Evolutionary conservation across 2,888 invertebrate species (phyloP), one percentile per base, ranked within the genome.

Genomic region (Apotomis turbidana): DNA sequence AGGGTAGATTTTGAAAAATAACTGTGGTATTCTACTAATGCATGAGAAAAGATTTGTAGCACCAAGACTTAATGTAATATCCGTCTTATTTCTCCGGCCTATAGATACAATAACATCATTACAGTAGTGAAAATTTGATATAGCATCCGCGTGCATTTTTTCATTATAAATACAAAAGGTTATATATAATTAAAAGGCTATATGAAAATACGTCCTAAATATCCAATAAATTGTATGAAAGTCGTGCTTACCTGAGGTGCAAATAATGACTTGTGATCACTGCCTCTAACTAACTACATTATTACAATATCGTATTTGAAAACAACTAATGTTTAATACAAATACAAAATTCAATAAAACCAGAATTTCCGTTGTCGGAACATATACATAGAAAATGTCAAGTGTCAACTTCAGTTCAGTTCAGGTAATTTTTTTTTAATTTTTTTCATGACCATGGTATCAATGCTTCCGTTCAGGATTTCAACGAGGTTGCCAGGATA

Each of bases 211-310:
- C 5, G 10, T 44, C 3, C 6, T 49, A 58, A 51, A 67, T 49
- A 38, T 46, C 0, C 1, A 6, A n/a, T 13, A 57, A 57, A 57
- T 13, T 71, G 61, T 57, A 57, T 71, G 51, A 15, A 62, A 44
- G 51, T 44, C 36, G 5, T 12, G 57, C 71, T 71, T 57, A 71
- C 71, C 67, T 67, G 44, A 6, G 9, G 51, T 62, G 61, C 27
- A 62, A 71, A 57, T 36, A 51, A 52, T 15, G 10, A 62, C 41
- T 13, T 46, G 41, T 27, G n/a, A 10, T 62, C 61, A 71, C 67
- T 62, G 67, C 2, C 6, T 41, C 57, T 27, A 38, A 51, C 15
- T 62, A 62, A 51, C 67, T 68, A 71, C 71, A 71, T 68, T 62
- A 68, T 68, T 51, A 62, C 41, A 62, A 49, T 10, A 15, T 13